phyloP scores from a whole-genome alignment of 2,888 invertebrate species.

The Ctena decussata region DNA sequence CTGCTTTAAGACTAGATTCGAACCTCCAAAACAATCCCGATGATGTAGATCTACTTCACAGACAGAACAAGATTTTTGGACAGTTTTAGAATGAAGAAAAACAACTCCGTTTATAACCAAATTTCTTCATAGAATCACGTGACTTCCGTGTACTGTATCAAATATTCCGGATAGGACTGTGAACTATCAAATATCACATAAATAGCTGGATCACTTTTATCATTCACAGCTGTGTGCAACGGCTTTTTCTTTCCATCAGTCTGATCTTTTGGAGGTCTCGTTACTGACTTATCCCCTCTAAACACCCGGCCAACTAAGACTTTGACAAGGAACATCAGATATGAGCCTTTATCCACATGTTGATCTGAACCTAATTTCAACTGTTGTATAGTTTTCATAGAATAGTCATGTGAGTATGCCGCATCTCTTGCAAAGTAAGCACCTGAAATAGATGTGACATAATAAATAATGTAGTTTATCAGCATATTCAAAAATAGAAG shows the following conservation, averaged over 20 bases:
- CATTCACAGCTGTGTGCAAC: conserved; percentile 78
- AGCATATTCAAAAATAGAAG: too few species aligned
- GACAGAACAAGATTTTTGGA: too few species aligned
- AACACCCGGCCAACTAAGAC: conserved; percentile 76
- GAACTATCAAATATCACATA: conserved; percentile 81
- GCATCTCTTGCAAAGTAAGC: conserved; percentile 70
- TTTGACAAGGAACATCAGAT: conserved; percentile 74
- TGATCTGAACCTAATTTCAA: not conserved
- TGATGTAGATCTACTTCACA: too few species aligned
- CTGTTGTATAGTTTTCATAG: not conserved
- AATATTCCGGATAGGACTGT: conserved; percentile 82
- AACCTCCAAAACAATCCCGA: too few species aligned
- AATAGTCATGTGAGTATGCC: conserved; percentile 57
- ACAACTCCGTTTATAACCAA: too few species aligned
- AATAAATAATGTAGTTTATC: too few species aligned
- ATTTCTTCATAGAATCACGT: too few species aligned
- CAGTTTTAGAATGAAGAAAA: too few species aligned
- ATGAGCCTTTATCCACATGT: not conserved
- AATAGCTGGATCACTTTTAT: conserved; percentile 65
- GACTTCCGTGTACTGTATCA: conserved; percentile 67
- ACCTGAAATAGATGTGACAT: too few species aligned
- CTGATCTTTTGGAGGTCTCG: conserved; percentile 70
- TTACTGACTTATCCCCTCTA: conserved; percentile 55
- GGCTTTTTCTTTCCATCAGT: conserved; percentile 58
- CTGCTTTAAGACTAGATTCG: too few species aligned